phyloP scores from a whole-genome alignment of 2,113 vertebrate species.

The Eulemur rufifrons region DNA sequence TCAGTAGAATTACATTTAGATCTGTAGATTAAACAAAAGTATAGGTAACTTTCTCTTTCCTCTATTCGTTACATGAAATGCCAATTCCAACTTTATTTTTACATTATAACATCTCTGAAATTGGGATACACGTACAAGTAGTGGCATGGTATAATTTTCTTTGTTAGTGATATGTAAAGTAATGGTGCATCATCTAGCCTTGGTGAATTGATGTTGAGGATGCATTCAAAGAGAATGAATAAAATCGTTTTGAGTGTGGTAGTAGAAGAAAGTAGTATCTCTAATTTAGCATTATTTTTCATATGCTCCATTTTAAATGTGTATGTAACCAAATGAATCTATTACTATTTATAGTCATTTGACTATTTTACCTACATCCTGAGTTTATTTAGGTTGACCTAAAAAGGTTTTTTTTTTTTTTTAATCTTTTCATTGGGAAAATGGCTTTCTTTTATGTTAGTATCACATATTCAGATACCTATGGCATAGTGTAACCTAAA shows the following conservation, averaged over 20 bases:
- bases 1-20: neutral
- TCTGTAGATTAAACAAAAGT: neutral
- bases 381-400: neutral
- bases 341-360: neutral
- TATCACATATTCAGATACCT: neutral
- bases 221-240: neutral
- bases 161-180: neutral
- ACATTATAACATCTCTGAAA: constrained; percentile 9
- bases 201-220: neutral
- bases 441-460: neutral
- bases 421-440: neutral
- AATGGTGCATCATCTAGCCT: neutral
- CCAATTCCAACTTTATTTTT: neutral
- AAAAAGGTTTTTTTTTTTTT: neutral
- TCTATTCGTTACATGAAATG: neutral
- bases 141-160: neutral
- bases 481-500: neutral
- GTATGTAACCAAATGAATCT: neutral
- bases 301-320: neutral
- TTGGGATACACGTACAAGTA: neutral
- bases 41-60: neutral
- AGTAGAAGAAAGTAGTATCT: neutral
- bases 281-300: neutral
- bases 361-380: neutral
- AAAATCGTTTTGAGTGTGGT: neutral